A percentile compares a stretch with the other conserved stretches of the same genome.
These are phyloP conservation scores for Idaea aversata DNA, from an alignment of 2,888 invertebrate genomes.

Conservation along the genomic window DNA sequence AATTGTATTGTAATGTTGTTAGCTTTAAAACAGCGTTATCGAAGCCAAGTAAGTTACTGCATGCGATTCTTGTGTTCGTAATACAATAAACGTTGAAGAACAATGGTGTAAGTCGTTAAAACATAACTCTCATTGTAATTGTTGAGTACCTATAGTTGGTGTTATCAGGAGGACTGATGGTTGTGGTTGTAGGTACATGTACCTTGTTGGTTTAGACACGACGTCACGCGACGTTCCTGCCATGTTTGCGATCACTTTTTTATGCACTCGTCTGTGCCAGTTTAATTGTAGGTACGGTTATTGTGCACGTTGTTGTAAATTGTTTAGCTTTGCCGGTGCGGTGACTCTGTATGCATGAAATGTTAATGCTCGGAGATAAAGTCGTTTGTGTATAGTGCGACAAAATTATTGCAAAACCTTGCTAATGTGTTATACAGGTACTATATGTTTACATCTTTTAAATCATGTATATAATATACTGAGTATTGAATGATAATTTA, in stretches of 20 bases:
- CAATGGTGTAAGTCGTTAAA: conserved; percentile 48
- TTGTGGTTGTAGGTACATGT: conserved; percentile 27
- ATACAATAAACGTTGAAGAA: conserved; percentile 47
- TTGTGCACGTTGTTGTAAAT: background rate
- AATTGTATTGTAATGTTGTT: conserved; percentile 25
- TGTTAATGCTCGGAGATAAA: background rate
- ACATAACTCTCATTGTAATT: conserved; percentile 49
- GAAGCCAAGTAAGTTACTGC: conserved; percentile 27
- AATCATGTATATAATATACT: background rate
- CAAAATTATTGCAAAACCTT: background rate
- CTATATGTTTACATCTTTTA: background rate
- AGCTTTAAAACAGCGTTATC: conserved; percentile 12
- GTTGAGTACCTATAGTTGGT: conserved; percentile 32
- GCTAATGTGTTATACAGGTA: background rate
- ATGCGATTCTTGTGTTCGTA: conserved; percentile 38
- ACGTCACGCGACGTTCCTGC: conserved; percentile 43
- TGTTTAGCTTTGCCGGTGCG: background rate
- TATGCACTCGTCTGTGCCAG: background rate
- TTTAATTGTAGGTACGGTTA: background rate
- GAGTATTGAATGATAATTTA: no score
- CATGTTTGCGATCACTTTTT: conserved; percentile 37
- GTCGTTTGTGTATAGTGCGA: background rate
- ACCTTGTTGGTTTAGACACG: conserved; percentile 38
- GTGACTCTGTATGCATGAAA: background rate
- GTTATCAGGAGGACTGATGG: conserved; percentile 39